These are phyloP conservation scores for Asobara japonica DNA, from an alignment of 1,140 invertebrate species.

Conservation along the genomic window DNA sequence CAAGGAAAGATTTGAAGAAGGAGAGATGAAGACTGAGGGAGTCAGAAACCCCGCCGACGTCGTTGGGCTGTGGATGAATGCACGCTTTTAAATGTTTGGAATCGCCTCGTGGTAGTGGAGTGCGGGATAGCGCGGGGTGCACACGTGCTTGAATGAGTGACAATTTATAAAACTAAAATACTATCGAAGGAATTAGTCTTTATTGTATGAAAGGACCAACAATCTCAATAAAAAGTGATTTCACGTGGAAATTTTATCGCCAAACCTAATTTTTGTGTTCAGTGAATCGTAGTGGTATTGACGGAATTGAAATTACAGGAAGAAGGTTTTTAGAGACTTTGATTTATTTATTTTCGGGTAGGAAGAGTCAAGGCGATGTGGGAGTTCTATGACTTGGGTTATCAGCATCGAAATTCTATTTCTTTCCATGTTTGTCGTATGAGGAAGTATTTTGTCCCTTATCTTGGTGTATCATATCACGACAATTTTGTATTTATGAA, in stretches of 20 bases:
- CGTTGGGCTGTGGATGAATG: background rate
- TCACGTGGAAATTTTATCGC: background rate
- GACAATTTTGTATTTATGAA: no score
- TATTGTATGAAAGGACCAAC: no score
- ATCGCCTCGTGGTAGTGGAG: slow-evolving; percentile 37
- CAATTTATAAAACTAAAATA: slow-evolving; percentile 21
- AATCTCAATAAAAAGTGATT: background rate
- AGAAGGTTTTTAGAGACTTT: background rate
- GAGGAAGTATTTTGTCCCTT: background rate
- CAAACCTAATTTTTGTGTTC: no score
- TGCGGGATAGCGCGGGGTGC: slow-evolving; percentile 35
- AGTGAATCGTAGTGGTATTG: no score
- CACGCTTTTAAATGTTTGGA: background rate
- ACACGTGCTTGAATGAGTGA: slow-evolving; percentile 40
- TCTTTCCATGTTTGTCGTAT: background rate
- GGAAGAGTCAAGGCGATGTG: background rate
- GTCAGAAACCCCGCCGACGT: slow-evolving; percentile 7
- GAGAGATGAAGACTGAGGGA: slow-evolving; percentile 12
- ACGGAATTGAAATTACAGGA: no score
- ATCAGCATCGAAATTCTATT: background rate
- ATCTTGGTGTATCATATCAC: no score
- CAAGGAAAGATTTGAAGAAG: background rate
- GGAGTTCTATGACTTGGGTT: background rate
- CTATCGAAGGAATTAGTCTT: no score
- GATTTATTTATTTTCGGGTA: background rate